Conservation (phyloP, 92 coral and sea anemone genomes). For the Porites cylindrica region DNA sequence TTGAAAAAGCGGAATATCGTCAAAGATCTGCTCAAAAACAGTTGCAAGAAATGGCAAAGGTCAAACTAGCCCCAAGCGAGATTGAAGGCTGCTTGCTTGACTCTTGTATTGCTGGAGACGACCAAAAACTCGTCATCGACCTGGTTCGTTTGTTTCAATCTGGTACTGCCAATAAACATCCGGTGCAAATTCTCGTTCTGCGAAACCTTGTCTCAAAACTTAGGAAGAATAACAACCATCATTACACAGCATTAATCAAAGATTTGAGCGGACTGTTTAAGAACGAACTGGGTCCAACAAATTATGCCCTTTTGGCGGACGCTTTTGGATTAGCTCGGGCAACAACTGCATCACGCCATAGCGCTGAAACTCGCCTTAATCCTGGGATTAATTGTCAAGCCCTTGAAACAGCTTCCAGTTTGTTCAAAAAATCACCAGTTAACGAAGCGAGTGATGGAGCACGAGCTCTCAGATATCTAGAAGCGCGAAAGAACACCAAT, state of each 20-base stretch:
- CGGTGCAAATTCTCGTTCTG: constrained; percentile 54
- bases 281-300: constrained; percentile 65
- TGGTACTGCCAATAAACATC: constrained; percentile 33
- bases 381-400: constrained; percentile 50
- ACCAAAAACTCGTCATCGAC: constrained; percentile 43
- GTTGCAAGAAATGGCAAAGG: constrained; percentile 6
- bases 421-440: constrained; percentile 49
- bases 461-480: constrained; percentile 53
- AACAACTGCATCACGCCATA: constrained; percentile 57
- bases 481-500: constrained; percentile 22
- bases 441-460: constrained; percentile 62
- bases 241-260: constrained; percentile 50
- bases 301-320: constrained; percentile 47
- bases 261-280: constrained; percentile 67
- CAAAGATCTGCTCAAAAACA: constrained; percentile 28
- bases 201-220: constrained; percentile 58
- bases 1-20: constrained; percentile 7
- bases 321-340: constrained; percentile 46
- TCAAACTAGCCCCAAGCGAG: constrained; percentile 36
- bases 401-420: constrained; percentile 7
- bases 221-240: constrained; percentile 44
- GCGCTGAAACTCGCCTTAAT: constrained; percentile 21
- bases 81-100: constrained; percentile 28
- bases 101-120: constrained; percentile 37
- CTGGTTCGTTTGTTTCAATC: constrained; percentile 22